Evolutionary conservation across 2,888 invertebrate genomes (phyloP).

Genomic region (Mesochorus sp.): DNA sequence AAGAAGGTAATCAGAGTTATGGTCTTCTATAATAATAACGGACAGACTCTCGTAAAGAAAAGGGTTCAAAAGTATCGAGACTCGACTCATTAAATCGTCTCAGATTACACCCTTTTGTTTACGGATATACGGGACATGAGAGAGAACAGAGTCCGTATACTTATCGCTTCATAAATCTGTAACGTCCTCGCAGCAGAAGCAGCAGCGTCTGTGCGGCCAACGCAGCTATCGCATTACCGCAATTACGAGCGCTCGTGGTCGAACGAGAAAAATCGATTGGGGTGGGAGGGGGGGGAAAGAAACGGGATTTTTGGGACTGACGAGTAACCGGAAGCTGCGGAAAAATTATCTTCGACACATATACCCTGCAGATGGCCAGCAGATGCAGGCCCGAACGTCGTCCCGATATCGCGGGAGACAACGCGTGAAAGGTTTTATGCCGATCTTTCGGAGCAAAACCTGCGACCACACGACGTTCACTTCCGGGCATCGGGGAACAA

Average conservation of each 20-base stretch:
- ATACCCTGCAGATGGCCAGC: conserved; percentile 69
- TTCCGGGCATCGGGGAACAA: too few species aligned
- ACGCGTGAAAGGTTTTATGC: too few species aligned
- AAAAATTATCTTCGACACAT: conserved; percentile 61
- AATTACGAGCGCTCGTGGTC: too few species aligned
- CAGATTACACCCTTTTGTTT: not conserved
- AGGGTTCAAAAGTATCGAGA: not conserved
- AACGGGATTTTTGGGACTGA: too few species aligned
- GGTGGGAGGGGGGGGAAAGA: not conserved
- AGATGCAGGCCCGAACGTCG: conserved; percentile 77
- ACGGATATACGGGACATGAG: not conserved
- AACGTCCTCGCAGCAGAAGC: too few species aligned
- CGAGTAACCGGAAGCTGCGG: too few species aligned
- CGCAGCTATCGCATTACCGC: conserved; percentile 20
- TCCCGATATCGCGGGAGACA: conserved; percentile 70
- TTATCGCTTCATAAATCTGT: conserved; percentile 39
- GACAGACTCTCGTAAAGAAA: not conserved
- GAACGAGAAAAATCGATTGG: too few species aligned
- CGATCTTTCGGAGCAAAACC: too few species aligned
- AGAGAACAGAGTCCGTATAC: not conserved
- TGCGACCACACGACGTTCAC: too few species aligned
- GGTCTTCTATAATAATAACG: not conserved
- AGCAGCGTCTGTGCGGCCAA: too few species aligned
- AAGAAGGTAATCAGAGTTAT: conserved; percentile 26
- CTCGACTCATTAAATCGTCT: not conserved